Evolutionary conservation across 2,888 invertebrate species (phyloP).

Genomic region (Eristalis pertinax): DNA sequence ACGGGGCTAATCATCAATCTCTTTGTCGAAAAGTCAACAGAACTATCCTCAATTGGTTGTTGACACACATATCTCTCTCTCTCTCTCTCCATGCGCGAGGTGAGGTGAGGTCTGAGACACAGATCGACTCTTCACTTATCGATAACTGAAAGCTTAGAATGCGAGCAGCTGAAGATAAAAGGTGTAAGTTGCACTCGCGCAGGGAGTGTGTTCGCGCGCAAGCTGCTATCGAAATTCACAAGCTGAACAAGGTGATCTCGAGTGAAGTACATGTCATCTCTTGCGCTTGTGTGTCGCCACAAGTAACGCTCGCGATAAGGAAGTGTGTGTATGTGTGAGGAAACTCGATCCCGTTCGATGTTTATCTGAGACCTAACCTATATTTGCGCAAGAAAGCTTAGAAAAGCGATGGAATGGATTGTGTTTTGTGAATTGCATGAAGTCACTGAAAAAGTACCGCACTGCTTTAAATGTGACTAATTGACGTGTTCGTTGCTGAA

Average conservation of each 20-base stretch:
- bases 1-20: slow-evolving; percentile 64
- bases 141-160: slow-evolving; percentile 41
- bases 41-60: slow-evolving; percentile 63
- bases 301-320: slow-evolving; percentile 7
- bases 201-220: background rate
- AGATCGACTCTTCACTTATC: slow-evolving; percentile 47
- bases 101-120: slow-evolving; percentile 23
- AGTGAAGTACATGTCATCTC: slow-evolving; percentile 15
- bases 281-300: background rate
- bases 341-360: slow-evolving; percentile 13
- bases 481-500: background rate
- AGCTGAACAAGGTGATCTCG: background rate
- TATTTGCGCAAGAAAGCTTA: background rate
- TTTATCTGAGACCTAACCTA: slow-evolving; percentile 12
- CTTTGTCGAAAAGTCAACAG: slow-evolving; percentile 63
- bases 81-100: background rate
- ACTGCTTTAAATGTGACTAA: background rate
- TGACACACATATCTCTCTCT: slow-evolving; percentile 49
- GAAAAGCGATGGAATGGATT: background rate
- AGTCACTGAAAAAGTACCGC: background rate
- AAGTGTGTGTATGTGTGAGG: background rate
- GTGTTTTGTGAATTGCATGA: background rate
- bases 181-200: slow-evolving; percentile 17
- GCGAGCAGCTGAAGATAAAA: slow-evolving; percentile 51
- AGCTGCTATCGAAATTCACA: background rate